Percentiles rank a stretch among this genome's conserved stretches.
phyloP scores from a whole-genome alignment of 2,888 invertebrate genomes.

The Rhagonycha lutea region DNA sequence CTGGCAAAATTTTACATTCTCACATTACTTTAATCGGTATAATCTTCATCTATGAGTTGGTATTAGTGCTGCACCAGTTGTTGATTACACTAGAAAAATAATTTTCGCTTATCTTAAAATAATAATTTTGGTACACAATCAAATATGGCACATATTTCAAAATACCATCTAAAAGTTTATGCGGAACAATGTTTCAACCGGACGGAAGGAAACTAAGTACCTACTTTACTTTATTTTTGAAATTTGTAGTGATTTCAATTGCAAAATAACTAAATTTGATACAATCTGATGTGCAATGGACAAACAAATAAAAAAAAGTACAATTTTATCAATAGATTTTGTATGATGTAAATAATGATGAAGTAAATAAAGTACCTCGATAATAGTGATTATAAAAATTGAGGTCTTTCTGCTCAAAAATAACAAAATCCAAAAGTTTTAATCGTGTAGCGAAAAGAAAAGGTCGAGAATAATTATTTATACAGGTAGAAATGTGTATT shows the following conservation, averaged over 20 bases:
- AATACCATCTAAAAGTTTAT: neutral
- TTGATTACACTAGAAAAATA: neutral
- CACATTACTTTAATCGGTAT: neutral
- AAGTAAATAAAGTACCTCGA: too few relatives aligned
- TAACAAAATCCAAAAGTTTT: neutral
- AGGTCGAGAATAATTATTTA: neutral
- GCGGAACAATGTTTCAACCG: neutral
- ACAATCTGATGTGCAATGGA: too few relatives aligned
- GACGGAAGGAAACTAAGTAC: too few relatives aligned
- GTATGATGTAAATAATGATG: too few relatives aligned
- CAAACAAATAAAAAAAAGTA: too few relatives aligned
- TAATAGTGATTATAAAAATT: too few relatives aligned
- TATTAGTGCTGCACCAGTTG: neutral
- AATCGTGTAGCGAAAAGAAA: neutral
- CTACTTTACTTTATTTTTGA: too few relatives aligned
- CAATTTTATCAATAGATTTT: too few relatives aligned
- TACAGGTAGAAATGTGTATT: neutral
- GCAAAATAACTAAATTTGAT: too few relatives aligned
- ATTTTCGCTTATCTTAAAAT: neutral
- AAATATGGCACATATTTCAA: too few relatives aligned
- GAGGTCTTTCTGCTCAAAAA: neutral
- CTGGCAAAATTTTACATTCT: neutral
- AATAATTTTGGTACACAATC: neutral
- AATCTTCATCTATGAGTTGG: neutral
- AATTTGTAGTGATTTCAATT: too few relatives aligned